Percentiles rank a stretch among this genome's conserved stretches.
Evolutionary conservation across 2,888 invertebrate species (phyloP).

Genomic region (Xestia c-nigrum): DNA sequence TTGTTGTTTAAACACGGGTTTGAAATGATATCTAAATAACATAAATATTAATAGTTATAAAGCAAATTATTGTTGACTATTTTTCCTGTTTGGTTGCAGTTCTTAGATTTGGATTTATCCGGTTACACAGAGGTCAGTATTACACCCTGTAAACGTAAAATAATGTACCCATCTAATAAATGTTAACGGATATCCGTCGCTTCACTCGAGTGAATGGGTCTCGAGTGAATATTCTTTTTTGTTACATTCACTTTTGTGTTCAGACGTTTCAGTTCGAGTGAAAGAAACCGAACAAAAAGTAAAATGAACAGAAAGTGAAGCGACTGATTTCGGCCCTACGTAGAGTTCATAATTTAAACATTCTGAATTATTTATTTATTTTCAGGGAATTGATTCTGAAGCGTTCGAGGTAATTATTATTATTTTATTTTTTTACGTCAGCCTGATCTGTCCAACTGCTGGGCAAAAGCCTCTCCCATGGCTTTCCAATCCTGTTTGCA

Average conservation of each 20-base stretch:
- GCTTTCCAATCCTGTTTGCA: too few relatives aligned
- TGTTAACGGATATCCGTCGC: neutral
- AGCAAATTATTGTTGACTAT: neutral
- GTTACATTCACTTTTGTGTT: neutral
- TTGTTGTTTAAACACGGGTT: neutral
- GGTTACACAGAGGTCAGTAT: constrained; percentile 82
- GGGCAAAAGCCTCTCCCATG: too few relatives aligned
- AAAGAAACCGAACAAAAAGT: neutral
- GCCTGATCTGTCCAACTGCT: too few relatives aligned
- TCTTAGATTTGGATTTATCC: constrained; percentile 84
- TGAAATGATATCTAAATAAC: neutral
- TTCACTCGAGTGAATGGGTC: neutral
- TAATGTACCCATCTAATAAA: neutral
- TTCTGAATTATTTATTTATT: constrained; percentile 47
- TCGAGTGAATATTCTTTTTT: neutral
- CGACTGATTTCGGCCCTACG: neutral
- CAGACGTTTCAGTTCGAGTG: neutral
- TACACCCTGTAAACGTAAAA: neutral
- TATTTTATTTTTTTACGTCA: too few relatives aligned
- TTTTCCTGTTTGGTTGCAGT: constrained; percentile 75
- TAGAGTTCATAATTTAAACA: constrained; percentile 2
- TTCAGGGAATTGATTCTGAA: constrained; percentile 85
- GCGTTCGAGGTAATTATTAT: constrained; percentile 82
- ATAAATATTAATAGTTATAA: neutral
- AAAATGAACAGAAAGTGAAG: neutral